phyloP scores from a whole-genome alignment of 2,113 vertebrate species.

The Panurus biarmicus region DNA sequence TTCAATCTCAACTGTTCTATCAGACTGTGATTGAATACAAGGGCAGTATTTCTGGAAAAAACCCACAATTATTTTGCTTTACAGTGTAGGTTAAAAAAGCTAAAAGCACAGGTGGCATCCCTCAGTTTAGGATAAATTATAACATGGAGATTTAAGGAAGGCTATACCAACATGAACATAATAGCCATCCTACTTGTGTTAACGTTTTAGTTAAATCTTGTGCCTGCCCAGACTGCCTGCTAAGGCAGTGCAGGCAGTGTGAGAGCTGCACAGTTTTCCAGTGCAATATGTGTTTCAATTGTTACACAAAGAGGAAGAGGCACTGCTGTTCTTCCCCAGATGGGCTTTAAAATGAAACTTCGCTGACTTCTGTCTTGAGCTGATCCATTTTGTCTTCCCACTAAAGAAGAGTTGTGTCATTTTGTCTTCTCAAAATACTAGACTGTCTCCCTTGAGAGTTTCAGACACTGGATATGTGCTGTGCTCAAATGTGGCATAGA shows the following conservation, averaged over 20 bases:
- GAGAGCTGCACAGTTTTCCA: neutral
- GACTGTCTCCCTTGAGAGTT: neutral
- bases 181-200: neutral
- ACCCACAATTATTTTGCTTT: neutral
- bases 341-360: neutral
- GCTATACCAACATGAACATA: neutral
- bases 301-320: neutral
- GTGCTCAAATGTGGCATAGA: neutral
- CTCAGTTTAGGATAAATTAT: neutral
- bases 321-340: neutral
- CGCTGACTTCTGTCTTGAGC: neutral
- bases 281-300: neutral
- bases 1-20: neutral
- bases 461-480: neutral
- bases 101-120: neutral
- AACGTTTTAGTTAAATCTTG: neutral
- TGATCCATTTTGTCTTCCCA: neutral
- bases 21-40: neutral
- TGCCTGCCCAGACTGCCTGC: neutral
- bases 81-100: neutral
- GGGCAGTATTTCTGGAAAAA: neutral
- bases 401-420: neutral
- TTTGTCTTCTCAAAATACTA: neutral
- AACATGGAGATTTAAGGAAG: neutral
- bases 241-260: neutral